Conservation (phyloP, 2,113 vertebrate species). For the Thamnophis sirtalis region DNA sequence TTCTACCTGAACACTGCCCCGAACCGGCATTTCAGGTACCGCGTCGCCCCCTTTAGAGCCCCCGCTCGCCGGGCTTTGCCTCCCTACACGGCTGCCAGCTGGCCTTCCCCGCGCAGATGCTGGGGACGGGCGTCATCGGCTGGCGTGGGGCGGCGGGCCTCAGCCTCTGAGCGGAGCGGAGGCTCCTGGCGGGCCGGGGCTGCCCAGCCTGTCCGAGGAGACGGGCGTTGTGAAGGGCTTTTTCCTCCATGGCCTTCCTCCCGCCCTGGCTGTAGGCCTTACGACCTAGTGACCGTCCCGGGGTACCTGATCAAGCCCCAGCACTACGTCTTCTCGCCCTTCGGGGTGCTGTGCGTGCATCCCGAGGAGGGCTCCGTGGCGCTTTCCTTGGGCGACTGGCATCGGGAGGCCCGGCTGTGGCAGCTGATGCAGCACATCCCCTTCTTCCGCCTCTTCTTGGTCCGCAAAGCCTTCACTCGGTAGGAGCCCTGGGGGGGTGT, state of each 20-base stretch:
- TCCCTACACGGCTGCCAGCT: background rate
- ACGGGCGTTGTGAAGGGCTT: too few species aligned
- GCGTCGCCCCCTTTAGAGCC: background rate
- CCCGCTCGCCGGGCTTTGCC: background rate
- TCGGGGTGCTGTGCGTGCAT: constrained; percentile 71
- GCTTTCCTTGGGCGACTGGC: constrained; percentile 71
- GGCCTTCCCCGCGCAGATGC: background rate
- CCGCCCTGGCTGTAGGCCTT: constrained; percentile 67
- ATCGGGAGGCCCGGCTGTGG: constrained; percentile 72
- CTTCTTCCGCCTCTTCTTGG: constrained; percentile 72
- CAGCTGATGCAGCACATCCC: constrained; percentile 66
- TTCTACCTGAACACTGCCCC: constrained; percentile 61
- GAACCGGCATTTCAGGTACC: constrained; percentile 50
- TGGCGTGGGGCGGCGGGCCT: background rate
- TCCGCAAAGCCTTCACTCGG: constrained; percentile 70
- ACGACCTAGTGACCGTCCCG: constrained; percentile 70
- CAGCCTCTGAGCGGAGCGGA: background rate
- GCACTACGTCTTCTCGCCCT: constrained; percentile 76
- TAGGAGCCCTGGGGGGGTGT: constrained; percentile 54
- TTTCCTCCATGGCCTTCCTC: background rate
- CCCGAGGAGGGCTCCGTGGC: constrained; percentile 61
- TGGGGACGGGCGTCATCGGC: background rate
- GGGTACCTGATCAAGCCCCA: constrained; percentile 63
- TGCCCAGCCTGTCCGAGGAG: background rate
- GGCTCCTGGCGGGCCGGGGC: background rate